Evolutionary conservation across 1,140 invertebrate species (phyloP).

Genomic region (Danaus plexippus): DNA sequence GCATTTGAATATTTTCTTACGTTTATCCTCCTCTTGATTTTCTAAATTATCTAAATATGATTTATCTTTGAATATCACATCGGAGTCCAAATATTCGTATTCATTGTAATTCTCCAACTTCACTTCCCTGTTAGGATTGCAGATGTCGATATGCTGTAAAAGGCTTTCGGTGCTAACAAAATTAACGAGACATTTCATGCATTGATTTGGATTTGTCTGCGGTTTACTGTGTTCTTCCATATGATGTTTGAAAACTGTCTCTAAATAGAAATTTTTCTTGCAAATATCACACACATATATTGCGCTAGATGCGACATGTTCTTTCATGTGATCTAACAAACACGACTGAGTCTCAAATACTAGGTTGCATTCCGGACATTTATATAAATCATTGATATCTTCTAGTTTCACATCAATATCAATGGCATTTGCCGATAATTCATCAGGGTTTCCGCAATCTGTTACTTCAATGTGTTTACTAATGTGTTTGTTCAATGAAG

Average conservation of each 20-base stretch:
- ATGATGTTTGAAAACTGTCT: conserved; percentile 48
- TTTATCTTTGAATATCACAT: no score
- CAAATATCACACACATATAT: conserved; percentile 47
- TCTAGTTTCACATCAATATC: conserved; percentile 22
- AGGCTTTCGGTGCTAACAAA: no score
- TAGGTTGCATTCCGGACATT: conserved; percentile 46
- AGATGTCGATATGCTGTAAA: no score
- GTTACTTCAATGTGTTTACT: conserved; percentile 31
- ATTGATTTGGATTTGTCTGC: no score
- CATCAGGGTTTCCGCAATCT: conserved; percentile 4
- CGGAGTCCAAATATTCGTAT: no score
- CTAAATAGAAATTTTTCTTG: conserved; percentile 44
- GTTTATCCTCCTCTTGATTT: conserved; percentile 27
- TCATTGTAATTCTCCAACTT: no score
- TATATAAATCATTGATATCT: conserved; percentile 25
- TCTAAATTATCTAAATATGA: conserved; percentile 22
- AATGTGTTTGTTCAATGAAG: conserved; percentile 40
- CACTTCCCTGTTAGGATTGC: no score
- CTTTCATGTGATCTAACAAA: conserved; percentile 40
- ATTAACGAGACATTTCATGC: no score
- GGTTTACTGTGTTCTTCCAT: conserved; percentile 19
- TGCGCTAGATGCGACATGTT: conserved; percentile 18
- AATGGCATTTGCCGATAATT: not conserved
- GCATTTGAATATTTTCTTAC: conserved; percentile 33
- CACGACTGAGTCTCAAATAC: conserved; percentile 41